A percentile compares a stretch with the other conserved stretches of the same genome.
These are phyloP conservation scores for Heliconius charithonia DNA, from an alignment of 2,888 invertebrate genomes.

Conservation along the genomic window DNA sequence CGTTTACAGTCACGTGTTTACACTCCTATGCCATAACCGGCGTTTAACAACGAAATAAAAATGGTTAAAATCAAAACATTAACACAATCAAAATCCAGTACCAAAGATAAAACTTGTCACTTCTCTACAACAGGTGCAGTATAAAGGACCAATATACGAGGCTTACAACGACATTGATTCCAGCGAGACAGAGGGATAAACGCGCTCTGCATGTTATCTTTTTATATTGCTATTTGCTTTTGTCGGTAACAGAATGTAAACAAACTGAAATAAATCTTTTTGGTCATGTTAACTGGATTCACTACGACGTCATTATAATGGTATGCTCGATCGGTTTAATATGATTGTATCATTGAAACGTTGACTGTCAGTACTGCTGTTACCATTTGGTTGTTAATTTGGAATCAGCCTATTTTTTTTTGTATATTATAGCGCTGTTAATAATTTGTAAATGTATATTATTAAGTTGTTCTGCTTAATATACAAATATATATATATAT, in stretches of 20 bases:
- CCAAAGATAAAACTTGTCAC: conserved; percentile 24
- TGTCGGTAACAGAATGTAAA: conserved; percentile 4
- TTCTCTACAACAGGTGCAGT: conserved; percentile 30
- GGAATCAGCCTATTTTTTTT: conserved; percentile 14
- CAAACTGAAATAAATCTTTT: conserved; percentile 20
- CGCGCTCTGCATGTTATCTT: conserved; percentile 25
- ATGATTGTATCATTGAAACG: conserved; percentile 23
- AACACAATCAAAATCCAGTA: conserved; percentile 4
- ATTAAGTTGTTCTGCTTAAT: no score
- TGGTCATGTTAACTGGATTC: neutral
- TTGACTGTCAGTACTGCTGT: conserved; percentile 14
- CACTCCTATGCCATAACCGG: no score
- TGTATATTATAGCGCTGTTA: conserved; percentile 6
- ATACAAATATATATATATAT: no score
- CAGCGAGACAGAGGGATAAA: conserved; percentile 32
- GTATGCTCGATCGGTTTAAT: conserved; percentile 27
- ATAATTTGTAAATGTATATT: neutral
- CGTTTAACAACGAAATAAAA: neutral
- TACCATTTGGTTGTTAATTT: conserved; percentile 24
- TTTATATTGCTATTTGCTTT: conserved; percentile 26
- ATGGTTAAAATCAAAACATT: neutral
- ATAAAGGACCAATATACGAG: conserved; percentile 27
- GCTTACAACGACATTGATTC: conserved; percentile 39
- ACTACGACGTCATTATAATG: conserved; percentile 25
- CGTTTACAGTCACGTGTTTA: no score